Conservation (phyloP, 2,888 invertebrate species). For the Steinernema hermaphroditum region DNA sequence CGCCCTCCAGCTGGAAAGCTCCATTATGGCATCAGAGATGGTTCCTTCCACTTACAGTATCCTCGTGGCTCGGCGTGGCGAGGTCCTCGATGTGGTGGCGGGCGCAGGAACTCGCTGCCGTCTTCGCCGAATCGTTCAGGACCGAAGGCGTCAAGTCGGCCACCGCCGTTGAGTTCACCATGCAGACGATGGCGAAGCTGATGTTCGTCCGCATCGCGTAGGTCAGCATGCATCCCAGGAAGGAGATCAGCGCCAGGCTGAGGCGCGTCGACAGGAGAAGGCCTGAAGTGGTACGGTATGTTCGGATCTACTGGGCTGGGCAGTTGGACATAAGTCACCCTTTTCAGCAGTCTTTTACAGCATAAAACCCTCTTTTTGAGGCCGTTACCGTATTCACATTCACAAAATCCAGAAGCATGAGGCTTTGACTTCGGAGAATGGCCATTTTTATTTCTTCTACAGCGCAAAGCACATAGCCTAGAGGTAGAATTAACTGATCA, state of each 20-base stretch:
- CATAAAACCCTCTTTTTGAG: too few relatives aligned
- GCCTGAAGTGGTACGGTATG: slow-evolving; percentile 48
- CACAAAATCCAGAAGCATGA: too few relatives aligned
- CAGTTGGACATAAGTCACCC: too few relatives aligned
- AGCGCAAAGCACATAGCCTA: too few relatives aligned
- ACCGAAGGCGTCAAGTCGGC: slow-evolving; percentile 6
- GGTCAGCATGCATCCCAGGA: slow-evolving; percentile 83
- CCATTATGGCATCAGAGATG: not conserved
- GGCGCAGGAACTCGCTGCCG: slow-evolving; percentile 1
- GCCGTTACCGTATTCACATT: too few relatives aligned
- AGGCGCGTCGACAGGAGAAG: slow-evolving; percentile 64
- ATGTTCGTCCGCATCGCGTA: slow-evolving; percentile 88
- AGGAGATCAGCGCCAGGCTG: slow-evolving; percentile 80
- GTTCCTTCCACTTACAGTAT: not conserved
- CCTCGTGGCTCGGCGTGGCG: slow-evolving; percentile 31
- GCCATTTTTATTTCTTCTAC: too few relatives aligned
- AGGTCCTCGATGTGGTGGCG: slow-evolving; percentile 31
- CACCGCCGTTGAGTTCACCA: slow-evolving; percentile 74
- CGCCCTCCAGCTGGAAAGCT: slow-evolving; percentile 63
- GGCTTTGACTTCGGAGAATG: too few relatives aligned
- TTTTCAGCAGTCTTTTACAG: too few relatives aligned
- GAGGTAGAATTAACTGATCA: too few relatives aligned
- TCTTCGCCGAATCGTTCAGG: not conserved
- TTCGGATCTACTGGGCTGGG: too few relatives aligned
- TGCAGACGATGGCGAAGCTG: slow-evolving; percentile 89